Percentiles rank a stretch among this genome's conserved stretches.
Evolutionary conservation across 2,797 vertebrate genomes (phyloP).

Genomic region (Sciaenops ocellatus): DNA sequence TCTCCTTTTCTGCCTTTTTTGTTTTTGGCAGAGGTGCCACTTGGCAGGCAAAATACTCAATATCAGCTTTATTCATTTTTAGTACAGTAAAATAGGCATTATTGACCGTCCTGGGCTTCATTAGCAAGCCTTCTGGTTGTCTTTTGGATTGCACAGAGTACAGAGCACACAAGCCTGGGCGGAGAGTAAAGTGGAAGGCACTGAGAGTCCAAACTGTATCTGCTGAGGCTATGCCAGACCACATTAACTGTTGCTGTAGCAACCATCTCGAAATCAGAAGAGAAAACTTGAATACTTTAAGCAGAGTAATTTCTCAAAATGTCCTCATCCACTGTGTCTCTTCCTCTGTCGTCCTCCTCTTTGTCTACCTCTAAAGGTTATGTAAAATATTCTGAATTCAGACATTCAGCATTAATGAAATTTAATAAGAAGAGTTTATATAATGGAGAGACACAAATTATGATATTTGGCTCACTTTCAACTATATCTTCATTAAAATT

Average conservation of each 20-base stretch:
- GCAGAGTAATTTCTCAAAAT: conserved; percentile 44
- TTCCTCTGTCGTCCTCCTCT: background rate
- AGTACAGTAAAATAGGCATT: background rate
- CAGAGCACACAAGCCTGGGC: conserved; percentile 5
- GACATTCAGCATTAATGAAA: background rate
- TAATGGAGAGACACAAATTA: background rate
- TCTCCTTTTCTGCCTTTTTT: background rate
- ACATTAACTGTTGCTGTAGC: conserved; percentile 69
- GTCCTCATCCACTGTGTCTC: background rate
- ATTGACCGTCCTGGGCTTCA: conserved; percentile 25
- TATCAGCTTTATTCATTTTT: conserved; percentile 13
- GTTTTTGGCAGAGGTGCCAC: background rate
- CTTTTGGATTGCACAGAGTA: conserved; percentile 29
- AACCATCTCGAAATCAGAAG: conserved; percentile 54
- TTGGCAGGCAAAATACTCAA: conserved; percentile 3
- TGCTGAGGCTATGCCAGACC: conserved; percentile 47
- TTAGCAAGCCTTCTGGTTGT: conserved; percentile 17
- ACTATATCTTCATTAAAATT: conserved; percentile 6
- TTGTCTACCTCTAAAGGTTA: background rate
- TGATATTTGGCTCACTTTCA: conserved; percentile 7
- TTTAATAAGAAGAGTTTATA: background rate
- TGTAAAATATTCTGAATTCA: conserved; percentile 2
- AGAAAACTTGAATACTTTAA: conserved; percentile 44
- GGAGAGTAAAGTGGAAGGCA: conserved; percentile 37
- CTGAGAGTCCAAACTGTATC: conserved; percentile 58